Conservation (phyloP, 2,113 vertebrate genomes). For the Gallinago paraguaiae region DNA sequence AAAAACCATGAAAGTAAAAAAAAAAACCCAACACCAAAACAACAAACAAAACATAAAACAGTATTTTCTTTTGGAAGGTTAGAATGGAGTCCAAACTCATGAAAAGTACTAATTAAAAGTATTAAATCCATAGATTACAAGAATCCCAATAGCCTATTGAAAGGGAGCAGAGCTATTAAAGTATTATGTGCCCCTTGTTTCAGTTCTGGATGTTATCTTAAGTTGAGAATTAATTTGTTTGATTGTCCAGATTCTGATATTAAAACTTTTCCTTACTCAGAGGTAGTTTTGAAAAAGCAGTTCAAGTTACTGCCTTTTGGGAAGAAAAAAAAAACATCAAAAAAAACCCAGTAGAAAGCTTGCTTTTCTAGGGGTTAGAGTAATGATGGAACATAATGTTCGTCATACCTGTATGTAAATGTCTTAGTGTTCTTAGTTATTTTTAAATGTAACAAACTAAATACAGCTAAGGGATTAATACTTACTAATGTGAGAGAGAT, state of each 20-base stretch:
- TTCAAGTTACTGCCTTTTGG: background rate
- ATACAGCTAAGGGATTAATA: background rate
- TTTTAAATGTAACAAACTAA: background rate
- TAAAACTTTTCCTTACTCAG: background rate
- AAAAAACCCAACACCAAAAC: background rate
- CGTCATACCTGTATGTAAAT: background rate
- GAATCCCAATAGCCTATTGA: background rate
- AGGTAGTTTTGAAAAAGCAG: background rate
- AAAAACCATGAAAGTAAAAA: background rate
- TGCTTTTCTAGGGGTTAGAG: background rate
- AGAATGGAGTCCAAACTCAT: background rate
- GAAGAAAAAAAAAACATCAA: background rate
- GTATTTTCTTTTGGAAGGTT: background rate
- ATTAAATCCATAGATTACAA: background rate
- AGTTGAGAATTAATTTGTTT: background rate
- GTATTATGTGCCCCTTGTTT: background rate
- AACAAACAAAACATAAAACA: background rate
- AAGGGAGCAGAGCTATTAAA: background rate
- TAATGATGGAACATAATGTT: background rate
- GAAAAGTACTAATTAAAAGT: background rate
- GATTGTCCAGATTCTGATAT: background rate
- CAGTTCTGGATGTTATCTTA: background rate
- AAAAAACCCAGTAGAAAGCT: background rate
- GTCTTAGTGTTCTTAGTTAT: background rate
- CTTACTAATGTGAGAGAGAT: background rate